A percentile compares a stretch with the other conserved stretches of the same genome.
Conservation (phyloP, 2,113 vertebrate genomes). For the Brachyhypopomus occidentalis region DNA sequence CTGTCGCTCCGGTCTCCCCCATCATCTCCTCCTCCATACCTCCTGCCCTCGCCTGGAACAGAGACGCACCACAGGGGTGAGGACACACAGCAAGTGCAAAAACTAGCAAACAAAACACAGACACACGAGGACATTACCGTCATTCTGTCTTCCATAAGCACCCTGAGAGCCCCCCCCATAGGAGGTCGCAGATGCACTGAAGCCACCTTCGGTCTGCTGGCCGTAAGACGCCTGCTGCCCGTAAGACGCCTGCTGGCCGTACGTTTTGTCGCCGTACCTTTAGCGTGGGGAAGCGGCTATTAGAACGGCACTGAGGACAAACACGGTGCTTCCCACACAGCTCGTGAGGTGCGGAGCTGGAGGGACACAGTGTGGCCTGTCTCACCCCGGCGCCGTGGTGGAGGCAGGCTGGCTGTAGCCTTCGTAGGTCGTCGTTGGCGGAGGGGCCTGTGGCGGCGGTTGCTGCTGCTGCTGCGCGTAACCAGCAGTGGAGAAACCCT, state of each 20-base stretch:
- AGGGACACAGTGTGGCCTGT: background rate
- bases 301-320: too few relatives aligned
- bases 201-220: constrained; percentile 41
- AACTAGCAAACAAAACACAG: too few relatives aligned
- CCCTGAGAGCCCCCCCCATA: constrained; percentile 61
- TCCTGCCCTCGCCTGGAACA: constrained; percentile 65
- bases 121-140: constrained; percentile 64
- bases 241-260: constrained; percentile 45
- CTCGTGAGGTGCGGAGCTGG: too few relatives aligned
- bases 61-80: too few relatives aligned
- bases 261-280: constrained; percentile 69
- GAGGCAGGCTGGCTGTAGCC: constrained; percentile 65
- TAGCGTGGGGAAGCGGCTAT: background rate
- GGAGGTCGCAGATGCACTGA: constrained; percentile 43
- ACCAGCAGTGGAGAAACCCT: constrained; percentile 41
- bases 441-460: background rate
- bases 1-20: constrained; percentile 71
- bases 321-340: background rate
- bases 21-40: constrained; percentile 74
- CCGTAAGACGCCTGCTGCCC: constrained; percentile 43
- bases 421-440: constrained; percentile 57
- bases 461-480: constrained; percentile 49
- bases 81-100: too few relatives aligned
- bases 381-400: constrained; percentile 71
- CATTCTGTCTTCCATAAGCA: constrained; percentile 70